Conservation (phyloP, 1,140 invertebrate genomes). For the Microplitis demolitor region DNA sequence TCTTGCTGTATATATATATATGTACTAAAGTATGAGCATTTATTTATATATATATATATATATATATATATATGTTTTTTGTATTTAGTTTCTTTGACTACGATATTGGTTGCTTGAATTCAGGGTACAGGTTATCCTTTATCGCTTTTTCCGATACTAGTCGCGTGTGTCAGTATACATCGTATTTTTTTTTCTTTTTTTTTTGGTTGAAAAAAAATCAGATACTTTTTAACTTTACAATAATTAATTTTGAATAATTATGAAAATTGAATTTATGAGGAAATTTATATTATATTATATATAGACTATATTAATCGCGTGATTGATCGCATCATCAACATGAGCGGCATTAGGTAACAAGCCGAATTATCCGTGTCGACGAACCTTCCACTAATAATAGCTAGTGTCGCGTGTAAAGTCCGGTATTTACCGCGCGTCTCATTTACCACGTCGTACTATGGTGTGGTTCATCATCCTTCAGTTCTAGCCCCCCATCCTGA, state of each 20-base stretch:
- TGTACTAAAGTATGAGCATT: neutral
- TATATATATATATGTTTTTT: neutral
- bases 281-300: neutral
- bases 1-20: conserved; percentile 22
- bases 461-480: neutral
- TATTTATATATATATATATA: neutral
- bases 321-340: conserved; percentile 7
- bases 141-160: conserved; percentile 18
- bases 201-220: neutral
- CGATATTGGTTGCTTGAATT: conserved; percentile 6
- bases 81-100: neutral
- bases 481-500: neutral
- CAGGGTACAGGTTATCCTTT: conserved; percentile 11
- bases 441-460: conserved; percentile 10
- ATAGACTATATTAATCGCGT: neutral
- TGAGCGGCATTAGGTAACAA: conserved; percentile 12
- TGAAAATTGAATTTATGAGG: neutral
- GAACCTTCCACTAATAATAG: conserved; percentile 15
- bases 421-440: conserved; percentile 17
- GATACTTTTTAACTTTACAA: no score
- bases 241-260: neutral
- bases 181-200: conserved; percentile 7
- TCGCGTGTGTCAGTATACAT: neutral
- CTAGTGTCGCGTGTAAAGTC: conserved; percentile 19
- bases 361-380: conserved; percentile 23